Conservation (phyloP, 2,113 vertebrate species). For the Eublepharis macularius region DNA sequence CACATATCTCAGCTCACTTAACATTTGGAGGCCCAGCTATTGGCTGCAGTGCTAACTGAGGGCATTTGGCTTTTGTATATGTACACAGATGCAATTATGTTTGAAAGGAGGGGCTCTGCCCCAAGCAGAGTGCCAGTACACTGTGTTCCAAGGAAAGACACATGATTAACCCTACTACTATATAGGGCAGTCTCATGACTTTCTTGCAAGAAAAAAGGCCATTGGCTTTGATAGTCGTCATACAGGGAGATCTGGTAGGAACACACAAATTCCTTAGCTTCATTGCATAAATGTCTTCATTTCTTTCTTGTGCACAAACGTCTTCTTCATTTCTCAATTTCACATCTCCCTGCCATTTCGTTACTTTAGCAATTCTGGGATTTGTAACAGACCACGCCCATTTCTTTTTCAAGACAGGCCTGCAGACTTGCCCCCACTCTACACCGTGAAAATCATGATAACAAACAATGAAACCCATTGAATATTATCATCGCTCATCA, state of each 20-base stretch:
- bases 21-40: neutral
- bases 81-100: too few relatives aligned
- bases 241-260: neutral
- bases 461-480: neutral
- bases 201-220: neutral
- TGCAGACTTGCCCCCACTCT: neutral
- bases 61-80: neutral
- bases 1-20: neutral
- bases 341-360: too few relatives aligned
- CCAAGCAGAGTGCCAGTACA: neutral
- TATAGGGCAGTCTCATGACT: neutral
- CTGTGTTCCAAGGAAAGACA: neutral
- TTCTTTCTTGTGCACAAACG: too few relatives aligned
- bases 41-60: neutral
- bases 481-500: neutral
- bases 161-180: neutral
- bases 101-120: too few relatives aligned
- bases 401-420: neutral
- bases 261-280: neutral
- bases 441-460: slow-evolving; percentile 1
- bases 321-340: too few relatives aligned
- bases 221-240: neutral
- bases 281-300: too few relatives aligned
- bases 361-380: neutral
- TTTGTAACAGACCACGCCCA: neutral